Evolutionary conservation across 2,888 invertebrate genomes (phyloP).

Genomic region (Himalopsyche tibetana): DNA sequence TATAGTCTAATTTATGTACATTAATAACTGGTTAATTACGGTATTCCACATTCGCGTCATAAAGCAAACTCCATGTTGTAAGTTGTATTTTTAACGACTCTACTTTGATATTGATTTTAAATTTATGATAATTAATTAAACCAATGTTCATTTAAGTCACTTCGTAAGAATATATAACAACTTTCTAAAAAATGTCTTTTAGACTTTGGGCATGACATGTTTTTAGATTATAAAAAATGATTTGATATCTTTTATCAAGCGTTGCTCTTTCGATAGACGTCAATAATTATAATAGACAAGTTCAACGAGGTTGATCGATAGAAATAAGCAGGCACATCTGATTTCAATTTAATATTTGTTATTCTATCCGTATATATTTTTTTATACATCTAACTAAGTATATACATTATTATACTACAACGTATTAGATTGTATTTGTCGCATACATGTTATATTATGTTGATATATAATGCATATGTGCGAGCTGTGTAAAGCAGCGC

Average conservation of each 20-base stretch:
- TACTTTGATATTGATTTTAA: conserved; percentile 9
- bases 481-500: no score
- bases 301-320: neutral
- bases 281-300: neutral
- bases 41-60: neutral
- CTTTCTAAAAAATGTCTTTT: conserved; percentile 26
- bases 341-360: conserved; percentile 8
- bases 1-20: neutral
- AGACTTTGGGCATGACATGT: conserved; percentile 2
- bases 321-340: neutral
- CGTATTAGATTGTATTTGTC: no score
- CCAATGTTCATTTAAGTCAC: conserved; percentile 27
- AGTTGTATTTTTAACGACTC: neutral
- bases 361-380: no score
- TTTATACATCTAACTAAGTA: no score
- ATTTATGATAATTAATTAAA: neutral
- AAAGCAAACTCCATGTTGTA: neutral
- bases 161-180: neutral
- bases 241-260: conserved; percentile 6
- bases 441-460: no score
- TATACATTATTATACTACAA: no score
- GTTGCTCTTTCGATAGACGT: neutral
- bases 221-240: conserved; percentile 7
- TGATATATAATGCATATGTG: no score
- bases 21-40: neutral